Percentiles rank a stretch among this genome's conserved stretches.
phyloP scores from a whole-genome alignment of 1,140 invertebrate genomes.

The Samia ricini region DNA sequence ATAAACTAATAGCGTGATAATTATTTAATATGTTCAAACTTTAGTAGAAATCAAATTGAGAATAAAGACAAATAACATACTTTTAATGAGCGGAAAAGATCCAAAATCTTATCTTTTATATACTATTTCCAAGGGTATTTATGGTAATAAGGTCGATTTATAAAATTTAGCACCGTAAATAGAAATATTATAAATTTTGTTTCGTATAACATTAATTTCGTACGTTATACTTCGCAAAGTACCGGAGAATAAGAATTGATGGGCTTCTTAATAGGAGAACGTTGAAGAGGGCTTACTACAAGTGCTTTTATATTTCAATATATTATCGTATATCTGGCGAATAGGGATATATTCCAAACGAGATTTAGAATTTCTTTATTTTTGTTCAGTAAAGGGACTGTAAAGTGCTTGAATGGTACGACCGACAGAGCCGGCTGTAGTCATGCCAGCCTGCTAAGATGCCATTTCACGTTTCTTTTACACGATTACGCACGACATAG shows the following conservation, averaged over 20 bases:
- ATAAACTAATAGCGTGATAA: too few relatives aligned
- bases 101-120: background rate
- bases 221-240: background rate
- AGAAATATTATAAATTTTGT: background rate
- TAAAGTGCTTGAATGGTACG: too few relatives aligned
- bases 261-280: background rate
- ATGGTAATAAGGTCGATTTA: background rate
- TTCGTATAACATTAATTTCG: background rate
- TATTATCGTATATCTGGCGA: background rate
- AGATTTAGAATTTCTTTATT: background rate
- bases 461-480: too few relatives aligned
- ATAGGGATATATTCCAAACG: background rate
- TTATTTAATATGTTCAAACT: too few relatives aligned
- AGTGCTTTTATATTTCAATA: background rate
- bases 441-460: too few relatives aligned
- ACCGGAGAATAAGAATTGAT: background rate
- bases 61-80: too few relatives aligned
- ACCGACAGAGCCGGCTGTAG: too few relatives aligned
- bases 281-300: background rate
- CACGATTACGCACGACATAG: too few relatives aligned
- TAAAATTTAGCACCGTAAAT: background rate
- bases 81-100: background rate
- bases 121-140: background rate
- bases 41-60: too few relatives aligned
- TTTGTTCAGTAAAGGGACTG: too few relatives aligned